These are phyloP conservation scores for Loripinus fragilis DNA, from an alignment of 2,888 invertebrate species.

Conservation along the genomic window DNA sequence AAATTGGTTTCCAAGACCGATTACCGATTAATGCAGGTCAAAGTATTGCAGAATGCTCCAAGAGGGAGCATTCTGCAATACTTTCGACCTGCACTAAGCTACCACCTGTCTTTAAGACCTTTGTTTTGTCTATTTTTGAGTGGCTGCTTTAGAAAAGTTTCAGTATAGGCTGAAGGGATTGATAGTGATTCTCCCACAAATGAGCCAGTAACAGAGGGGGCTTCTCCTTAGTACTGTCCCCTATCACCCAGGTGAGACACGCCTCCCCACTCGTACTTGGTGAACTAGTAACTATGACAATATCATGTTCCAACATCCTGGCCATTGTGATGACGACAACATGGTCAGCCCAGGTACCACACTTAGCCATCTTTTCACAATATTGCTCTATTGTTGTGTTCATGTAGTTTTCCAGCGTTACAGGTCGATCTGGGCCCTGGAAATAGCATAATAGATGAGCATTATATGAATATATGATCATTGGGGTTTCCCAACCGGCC, in stretches of 20 bases:
- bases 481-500: too few relatives aligned
- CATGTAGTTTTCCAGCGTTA: background rate
- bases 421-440: background rate
- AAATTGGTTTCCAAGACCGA: background rate
- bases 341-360: slow-evolving; percentile 16
- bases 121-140: too few relatives aligned
- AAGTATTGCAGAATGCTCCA: too few relatives aligned
- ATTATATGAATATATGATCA: background rate
- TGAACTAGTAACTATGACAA: slow-evolving; percentile 14
- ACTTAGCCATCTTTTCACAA: background rate
- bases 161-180: slow-evolving; percentile 6
- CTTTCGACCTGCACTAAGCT: too few relatives aligned
- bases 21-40: too few relatives aligned
- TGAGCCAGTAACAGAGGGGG: background rate
- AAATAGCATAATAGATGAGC: background rate
- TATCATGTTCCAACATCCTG: background rate
- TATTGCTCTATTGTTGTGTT: background rate
- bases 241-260: slow-evolving; percentile 13
- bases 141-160: too few relatives aligned
- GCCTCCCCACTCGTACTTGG: background rate
- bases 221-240: background rate
- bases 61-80: too few relatives aligned
- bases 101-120: too few relatives aligned
- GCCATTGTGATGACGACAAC: background rate
- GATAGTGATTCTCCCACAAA: slow-evolving; percentile 18